Percentiles rank a stretch among this genome's conserved stretches.
These are phyloP conservation scores for Cololabis saira DNA, from an alignment of 2,113 vertebrate species.

Conservation along the genomic window DNA sequence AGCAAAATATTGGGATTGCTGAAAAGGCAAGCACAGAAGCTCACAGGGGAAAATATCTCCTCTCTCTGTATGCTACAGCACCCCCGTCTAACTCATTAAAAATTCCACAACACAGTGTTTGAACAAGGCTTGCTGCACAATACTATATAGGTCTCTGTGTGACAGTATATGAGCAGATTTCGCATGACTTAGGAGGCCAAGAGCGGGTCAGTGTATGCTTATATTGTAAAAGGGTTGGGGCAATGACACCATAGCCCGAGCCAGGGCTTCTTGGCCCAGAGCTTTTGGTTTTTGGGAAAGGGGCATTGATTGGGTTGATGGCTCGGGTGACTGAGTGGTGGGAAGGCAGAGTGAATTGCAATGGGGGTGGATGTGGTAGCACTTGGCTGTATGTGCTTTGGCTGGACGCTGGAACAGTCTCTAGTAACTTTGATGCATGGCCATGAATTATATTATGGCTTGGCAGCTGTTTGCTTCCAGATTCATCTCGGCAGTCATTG, in stretches of 20 bases:
- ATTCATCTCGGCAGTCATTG: slow-evolving; percentile 83
- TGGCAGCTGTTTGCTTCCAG: slow-evolving; percentile 81
- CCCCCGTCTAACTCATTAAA: slow-evolving; percentile 65
- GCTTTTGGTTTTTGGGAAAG: slow-evolving; percentile 61
- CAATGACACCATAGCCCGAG: slow-evolving; percentile 58
- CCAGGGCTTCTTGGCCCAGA: slow-evolving; percentile 57
- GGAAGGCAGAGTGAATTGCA: slow-evolving; percentile 66
- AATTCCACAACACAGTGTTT: slow-evolving; percentile 59
- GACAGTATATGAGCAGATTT: slow-evolving; percentile 45
- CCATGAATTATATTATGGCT: slow-evolving; percentile 83
- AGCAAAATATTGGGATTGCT: slow-evolving; percentile 83
- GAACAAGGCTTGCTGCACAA: slow-evolving; percentile 54
- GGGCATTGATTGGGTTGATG: slow-evolving; percentile 65
- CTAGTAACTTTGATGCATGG: slow-evolving; percentile 83
- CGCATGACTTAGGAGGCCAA: slow-evolving; percentile 48
- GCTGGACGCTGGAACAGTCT: slow-evolving; percentile 75
- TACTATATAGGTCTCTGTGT: slow-evolving; percentile 45
- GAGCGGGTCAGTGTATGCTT: slow-evolving; percentile 56
- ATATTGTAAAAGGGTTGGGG: slow-evolving; percentile 59
- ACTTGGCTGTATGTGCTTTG: slow-evolving; percentile 78
- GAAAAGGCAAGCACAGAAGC: slow-evolving; percentile 76
- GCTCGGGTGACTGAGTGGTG: slow-evolving; percentile 65
- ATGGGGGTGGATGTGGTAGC: slow-evolving; percentile 80
- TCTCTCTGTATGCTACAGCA: slow-evolving; percentile 57
- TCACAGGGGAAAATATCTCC: slow-evolving; percentile 65